Evolutionary conservation across 2,888 invertebrate species (phyloP).

Genomic region (Xanthia icteritia): DNA sequence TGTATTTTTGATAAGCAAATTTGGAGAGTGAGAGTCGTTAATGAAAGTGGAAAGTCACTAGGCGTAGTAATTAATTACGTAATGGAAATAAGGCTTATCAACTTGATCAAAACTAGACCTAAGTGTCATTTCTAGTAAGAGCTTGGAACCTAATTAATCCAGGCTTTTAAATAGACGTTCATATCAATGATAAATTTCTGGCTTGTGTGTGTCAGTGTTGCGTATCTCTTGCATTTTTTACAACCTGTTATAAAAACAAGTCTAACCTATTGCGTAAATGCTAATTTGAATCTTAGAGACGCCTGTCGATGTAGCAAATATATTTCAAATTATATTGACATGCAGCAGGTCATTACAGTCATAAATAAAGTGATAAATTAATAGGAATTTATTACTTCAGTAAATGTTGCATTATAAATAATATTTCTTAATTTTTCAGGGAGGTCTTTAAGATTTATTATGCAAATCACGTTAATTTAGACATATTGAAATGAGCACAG

Average conservation of each 20-base stretch:
- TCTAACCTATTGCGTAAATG: conserved; percentile 57
- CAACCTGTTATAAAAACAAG: conserved; percentile 57
- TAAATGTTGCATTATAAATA: conserved; percentile 30
- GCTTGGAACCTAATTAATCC: conserved; percentile 33
- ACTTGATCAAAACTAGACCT: conserved; percentile 40
- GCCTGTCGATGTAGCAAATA: conserved; percentile 49
- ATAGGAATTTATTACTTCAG: conserved; percentile 40
- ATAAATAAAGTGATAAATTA: conserved; percentile 43
- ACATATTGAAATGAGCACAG: conserved; percentile 12
- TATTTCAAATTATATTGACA: conserved; percentile 47
- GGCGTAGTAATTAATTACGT: conserved; percentile 38
- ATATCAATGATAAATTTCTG: conserved; percentile 38
- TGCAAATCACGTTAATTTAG: conserved; percentile 18
- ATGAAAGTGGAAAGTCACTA: conserved; percentile 60
- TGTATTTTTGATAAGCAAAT: conserved; percentile 49
- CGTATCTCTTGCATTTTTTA: conserved; percentile 55
- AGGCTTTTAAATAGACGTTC: conserved; percentile 32
- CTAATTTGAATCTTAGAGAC: conserved; percentile 48
- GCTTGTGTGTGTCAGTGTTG: conserved; percentile 46
- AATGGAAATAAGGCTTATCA: conserved; percentile 37
- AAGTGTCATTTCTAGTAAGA: conserved; percentile 16
- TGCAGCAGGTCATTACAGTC: conserved; percentile 45
- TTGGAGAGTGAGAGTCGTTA: conserved; percentile 51
- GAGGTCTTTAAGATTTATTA: conserved; percentile 26
- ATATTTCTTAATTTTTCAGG: conserved; percentile 36